phyloP scores from a whole-genome alignment of 1,140 invertebrate genomes.

The Drosophila subobscura region DNA sequence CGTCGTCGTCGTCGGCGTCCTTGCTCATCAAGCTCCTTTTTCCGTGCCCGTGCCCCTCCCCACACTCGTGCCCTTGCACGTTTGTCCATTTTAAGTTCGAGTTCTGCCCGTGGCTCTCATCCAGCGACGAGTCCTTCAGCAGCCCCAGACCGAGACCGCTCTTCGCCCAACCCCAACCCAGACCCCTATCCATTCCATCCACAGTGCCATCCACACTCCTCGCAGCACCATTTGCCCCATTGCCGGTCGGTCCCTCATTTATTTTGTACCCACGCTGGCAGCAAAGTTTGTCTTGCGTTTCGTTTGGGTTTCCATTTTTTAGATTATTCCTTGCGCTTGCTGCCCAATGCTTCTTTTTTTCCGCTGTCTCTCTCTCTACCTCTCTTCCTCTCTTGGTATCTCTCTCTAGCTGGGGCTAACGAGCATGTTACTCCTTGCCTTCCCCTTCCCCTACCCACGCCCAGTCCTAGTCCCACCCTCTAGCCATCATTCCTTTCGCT shows the following conservation, averaged over 20 bases:
- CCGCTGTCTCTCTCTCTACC: constrained; percentile 7
- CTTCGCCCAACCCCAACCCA: too few relatives aligned
- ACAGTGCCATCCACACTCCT: constrained; percentile 1
- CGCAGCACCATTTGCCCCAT: not conserved
- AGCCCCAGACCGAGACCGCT: constrained; percentile 19
- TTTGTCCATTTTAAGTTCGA: constrained; percentile 81
- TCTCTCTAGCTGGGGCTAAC: constrained; percentile 65
- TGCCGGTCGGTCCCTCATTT: constrained; percentile 62
- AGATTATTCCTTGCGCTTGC: constrained; percentile 75
- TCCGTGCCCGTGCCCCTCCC: constrained; percentile 5
- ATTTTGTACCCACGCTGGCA: constrained; percentile 80
- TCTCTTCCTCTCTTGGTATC: constrained; percentile 7
- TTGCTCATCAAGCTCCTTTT: constrained; percentile 72
- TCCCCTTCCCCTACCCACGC: constrained; percentile 16
- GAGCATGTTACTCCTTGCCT: constrained; percentile 79
- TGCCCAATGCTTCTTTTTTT: constrained; percentile 44
- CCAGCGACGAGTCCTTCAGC: constrained; percentile 73
- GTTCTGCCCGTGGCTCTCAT: constrained; percentile 79
- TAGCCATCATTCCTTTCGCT: constrained; percentile 54
- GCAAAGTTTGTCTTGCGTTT: constrained; percentile 81
- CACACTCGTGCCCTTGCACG: constrained; percentile 52
- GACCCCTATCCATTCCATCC: constrained; percentile 7
- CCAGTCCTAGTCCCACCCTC: constrained; percentile 7
- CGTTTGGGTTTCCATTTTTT: constrained; percentile 81
- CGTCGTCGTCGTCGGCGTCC: constrained; percentile 43